Conservation (phyloP, 2,888 invertebrate species). For the Hybos culiciformis region DNA sequence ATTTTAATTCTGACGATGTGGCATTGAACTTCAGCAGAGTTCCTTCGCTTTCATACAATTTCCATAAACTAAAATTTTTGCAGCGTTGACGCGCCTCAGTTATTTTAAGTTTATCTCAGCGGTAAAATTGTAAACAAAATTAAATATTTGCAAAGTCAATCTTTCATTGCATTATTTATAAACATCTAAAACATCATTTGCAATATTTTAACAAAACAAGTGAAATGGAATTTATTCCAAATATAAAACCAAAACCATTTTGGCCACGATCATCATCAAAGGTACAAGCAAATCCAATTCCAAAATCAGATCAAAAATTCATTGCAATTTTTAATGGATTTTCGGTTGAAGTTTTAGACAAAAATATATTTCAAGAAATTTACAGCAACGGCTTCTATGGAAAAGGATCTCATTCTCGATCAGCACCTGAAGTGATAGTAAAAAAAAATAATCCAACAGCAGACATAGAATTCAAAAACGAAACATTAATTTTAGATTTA, state of each 20-base stretch:
- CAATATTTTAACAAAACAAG: too few relatives aligned
- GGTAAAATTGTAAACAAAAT: too few relatives aligned
- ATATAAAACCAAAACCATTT: neutral
- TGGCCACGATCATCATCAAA: neutral
- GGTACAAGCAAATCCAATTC: neutral
- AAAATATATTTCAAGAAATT: conserved; percentile 44
- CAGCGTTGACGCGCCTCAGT: too few relatives aligned
- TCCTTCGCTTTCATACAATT: too few relatives aligned
- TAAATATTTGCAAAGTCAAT: too few relatives aligned
- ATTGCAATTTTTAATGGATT: conserved; percentile 53
- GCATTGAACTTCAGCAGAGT: too few relatives aligned
- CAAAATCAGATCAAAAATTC: conserved; percentile 32
- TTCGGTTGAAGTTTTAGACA: conserved; percentile 47
- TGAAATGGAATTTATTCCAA: neutral
- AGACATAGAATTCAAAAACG: conserved; percentile 25
- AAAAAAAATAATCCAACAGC: neutral
- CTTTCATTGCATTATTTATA: too few relatives aligned
- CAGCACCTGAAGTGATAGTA: conserved; percentile 16
- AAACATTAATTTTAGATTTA: conserved; percentile 51
- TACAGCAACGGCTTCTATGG: conserved; percentile 65
- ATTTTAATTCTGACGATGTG: too few relatives aligned
- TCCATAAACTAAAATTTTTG: too few relatives aligned
- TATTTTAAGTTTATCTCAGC: too few relatives aligned
- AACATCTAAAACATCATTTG: too few relatives aligned
- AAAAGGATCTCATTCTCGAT: conserved; percentile 52